Evolutionary conservation across 2,888 invertebrate genomes (phyloP), one percentile per base, ranked within the genome.

Genomic region (Heterodera filipjevi): DNA sequence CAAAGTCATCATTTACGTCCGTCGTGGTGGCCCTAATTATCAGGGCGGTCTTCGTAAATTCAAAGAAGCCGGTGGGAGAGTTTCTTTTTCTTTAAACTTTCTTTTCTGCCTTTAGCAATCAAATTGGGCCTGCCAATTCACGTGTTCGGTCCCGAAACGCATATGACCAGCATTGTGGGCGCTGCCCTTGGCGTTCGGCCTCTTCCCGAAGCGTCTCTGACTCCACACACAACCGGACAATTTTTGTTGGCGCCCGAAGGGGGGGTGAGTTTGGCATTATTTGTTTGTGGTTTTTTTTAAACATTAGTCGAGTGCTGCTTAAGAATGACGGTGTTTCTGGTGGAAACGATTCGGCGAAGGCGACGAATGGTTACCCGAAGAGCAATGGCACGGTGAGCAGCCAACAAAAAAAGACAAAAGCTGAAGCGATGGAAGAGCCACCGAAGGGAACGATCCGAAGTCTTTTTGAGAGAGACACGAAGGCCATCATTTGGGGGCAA

Each of bases 151-250:
- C 98, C 99, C 0, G 99, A 99, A 91, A 95, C 95, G 10, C 97
- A 97, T 91, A 99, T 99, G 99, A 99, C 99, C 0, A 93, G 96
- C n/a, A 97, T 99, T 87, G 97, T 97, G 82, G 95, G 96, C 1
- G 95, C 98, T 93, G 99, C 99, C 2, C 35, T 79, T 30, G 80
- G 80, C 35, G 79, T 77, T 27, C 91, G 93, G 66, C 92, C 94
- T 22, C 94, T 97, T 83, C 95, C 96, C 0, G 92, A 92, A 82
- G 90, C 90, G 64, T 90, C 90, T 59, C 90, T 90, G 59, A 92
- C 92, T 66, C 94, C 94, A 89, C 92, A 93, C 84, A 93, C 95
- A 1, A 95, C 95, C 0, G 95, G 95, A 0, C 95, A 95, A 90
- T 95, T 95, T 90, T 91, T 95, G 68, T 90, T 95, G 77, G 94